Evolutionary conservation across 2,888 invertebrate genomes (phyloP).

Genomic region (Tachina lurida): DNA sequence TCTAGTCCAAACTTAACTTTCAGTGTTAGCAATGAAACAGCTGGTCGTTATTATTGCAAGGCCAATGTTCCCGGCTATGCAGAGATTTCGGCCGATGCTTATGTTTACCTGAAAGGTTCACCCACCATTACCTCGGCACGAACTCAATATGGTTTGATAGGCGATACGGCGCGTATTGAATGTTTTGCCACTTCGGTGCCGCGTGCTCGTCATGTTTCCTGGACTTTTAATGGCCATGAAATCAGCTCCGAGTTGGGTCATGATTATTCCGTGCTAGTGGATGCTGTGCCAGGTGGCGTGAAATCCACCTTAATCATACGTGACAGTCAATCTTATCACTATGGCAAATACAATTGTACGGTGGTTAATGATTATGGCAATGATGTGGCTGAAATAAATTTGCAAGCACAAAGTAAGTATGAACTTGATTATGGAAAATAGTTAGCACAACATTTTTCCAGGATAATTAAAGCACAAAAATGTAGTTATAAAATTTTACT

Average conservation of each 20-base stretch:
- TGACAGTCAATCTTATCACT: constrained; percentile 93
- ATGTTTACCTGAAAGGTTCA: constrained; percentile 91
- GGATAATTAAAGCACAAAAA: not conserved
- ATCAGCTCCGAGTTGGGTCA: constrained; percentile 89
- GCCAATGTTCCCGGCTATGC: constrained; percentile 94
- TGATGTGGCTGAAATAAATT: constrained; percentile 91
- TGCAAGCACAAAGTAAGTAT: constrained; percentile 94
- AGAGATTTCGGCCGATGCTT: constrained; percentile 91
- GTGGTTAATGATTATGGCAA: constrained; percentile 95
- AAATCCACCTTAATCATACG: constrained; percentile 95
- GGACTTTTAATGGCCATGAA: constrained; percentile 93
- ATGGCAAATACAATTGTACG: constrained; percentile 96
- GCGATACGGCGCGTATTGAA: constrained; percentile 92
- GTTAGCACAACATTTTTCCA: not conserved
- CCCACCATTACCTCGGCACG: constrained; percentile 91
- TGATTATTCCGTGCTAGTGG: constrained; percentile 90
- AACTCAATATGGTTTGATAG: constrained; percentile 92
- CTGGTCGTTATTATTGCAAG: constrained; percentile 94
- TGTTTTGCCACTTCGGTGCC: constrained; percentile 96
- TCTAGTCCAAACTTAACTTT: constrained; percentile 91
- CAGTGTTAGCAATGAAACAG: constrained; percentile 89
- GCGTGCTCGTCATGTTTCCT: constrained; percentile 92
- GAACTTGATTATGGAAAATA: not conserved
- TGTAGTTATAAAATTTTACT: not conserved
- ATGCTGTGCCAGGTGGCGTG: constrained; percentile 89